These are phyloP conservation scores for Meriones unguiculatus DNA, from an alignment of 2,113 vertebrate species.

Conservation along the genomic window DNA sequence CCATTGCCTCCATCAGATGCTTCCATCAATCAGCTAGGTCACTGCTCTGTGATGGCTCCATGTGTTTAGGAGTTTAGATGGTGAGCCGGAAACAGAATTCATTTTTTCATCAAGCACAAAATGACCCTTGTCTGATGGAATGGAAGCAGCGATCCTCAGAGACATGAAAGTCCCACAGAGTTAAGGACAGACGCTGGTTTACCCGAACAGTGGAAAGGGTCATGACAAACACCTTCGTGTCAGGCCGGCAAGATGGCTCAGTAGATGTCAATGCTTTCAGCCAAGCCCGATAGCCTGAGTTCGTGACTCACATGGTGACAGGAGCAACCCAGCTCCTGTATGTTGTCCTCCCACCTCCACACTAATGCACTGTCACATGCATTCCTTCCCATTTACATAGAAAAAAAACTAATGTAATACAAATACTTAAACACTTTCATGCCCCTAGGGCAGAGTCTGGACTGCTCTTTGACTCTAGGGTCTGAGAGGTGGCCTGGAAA, in stretches of 20 bases:
- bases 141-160: not conserved
- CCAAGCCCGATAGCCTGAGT: not conserved
- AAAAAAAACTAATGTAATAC: not conserved
- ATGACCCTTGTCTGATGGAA: not conserved
- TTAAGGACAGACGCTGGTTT: not conserved
- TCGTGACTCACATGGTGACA: too few relatives aligned
- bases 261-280: too few relatives aligned
- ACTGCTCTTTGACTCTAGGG: not conserved
- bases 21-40: not conserved
- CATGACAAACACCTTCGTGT: not conserved
- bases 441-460: not conserved
- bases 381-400: too few relatives aligned
- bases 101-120: constrained; percentile 48
- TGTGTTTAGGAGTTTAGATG: not conserved
- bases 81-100: not conserved
- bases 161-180: not conserved
- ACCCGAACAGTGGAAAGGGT: not conserved
- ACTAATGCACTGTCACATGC: not conserved
- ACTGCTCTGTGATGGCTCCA: not conserved
- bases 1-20: not conserved
- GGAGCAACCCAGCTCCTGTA: not conserved
- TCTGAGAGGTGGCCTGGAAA: not conserved
- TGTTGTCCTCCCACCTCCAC: not conserved
- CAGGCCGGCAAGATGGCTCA: not conserved
- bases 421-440: not conserved